phyloP scores from a whole-genome alignment of 2,113 vertebrate species.

The Geococcyx californianus region DNA sequence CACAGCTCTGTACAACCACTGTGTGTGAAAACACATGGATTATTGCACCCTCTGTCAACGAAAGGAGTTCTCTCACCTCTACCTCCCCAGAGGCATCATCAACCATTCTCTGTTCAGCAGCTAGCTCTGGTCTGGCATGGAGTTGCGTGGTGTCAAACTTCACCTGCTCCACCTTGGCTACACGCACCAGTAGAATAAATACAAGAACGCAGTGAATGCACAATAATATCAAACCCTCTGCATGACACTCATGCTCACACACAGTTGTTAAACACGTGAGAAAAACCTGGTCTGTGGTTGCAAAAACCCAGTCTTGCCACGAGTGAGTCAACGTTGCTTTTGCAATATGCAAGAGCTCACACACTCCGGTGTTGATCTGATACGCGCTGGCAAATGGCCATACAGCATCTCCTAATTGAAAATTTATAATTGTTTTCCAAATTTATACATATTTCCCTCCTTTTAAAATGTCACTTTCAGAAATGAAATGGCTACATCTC shows the following conservation, averaged over 20 bases:
- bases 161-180: slow-evolving; percentile 87
- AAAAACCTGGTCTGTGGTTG: fast-evolving
- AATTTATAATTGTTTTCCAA: background rate
- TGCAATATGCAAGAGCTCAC: background rate
- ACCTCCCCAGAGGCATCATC: slow-evolving; percentile 86
- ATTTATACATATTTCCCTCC: background rate
- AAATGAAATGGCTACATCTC: background rate
- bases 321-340: background rate
- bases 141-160: slow-evolving; percentile 88
- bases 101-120: slow-evolving; percentile 88
- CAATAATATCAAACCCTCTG: background rate
- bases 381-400: background rate
- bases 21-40: background rate
- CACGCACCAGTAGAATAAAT: background rate
- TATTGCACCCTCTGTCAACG: background rate
- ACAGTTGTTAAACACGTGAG: fast-evolving
- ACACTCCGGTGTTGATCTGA: background rate
- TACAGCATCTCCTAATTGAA: background rate
- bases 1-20: background rate
- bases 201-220: background rate
- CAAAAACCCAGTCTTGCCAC: background rate
- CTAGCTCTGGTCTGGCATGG: slow-evolving; percentile 84
- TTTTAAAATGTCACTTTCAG: background rate
- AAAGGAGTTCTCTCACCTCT: slow-evolving; percentile 71
- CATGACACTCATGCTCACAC: background rate